Conservation (phyloP, 2,113 vertebrate genomes). For the Otis tarda region DNA sequence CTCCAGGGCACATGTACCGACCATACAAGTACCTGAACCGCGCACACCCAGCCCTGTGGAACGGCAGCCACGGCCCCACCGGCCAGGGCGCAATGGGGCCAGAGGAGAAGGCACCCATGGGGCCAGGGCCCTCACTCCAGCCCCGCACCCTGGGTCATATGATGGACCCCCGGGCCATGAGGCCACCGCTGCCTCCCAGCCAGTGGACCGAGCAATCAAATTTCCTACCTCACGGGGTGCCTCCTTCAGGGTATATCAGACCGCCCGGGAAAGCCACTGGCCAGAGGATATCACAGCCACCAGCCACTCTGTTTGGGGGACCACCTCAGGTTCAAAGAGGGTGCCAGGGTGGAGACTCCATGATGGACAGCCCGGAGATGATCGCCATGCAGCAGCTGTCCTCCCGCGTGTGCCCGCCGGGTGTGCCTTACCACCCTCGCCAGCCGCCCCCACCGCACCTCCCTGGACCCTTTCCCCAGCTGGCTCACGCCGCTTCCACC, state of each 20-base stretch:
- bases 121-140: constrained; percentile 64
- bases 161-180: constrained; percentile 79
- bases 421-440: constrained; percentile 76
- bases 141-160: constrained; percentile 70
- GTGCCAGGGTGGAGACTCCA: constrained; percentile 84
- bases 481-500: constrained; percentile 69
- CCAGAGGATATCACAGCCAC: constrained; percentile 63
- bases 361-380: constrained; percentile 99
- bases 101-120: constrained; percentile 65
- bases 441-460: constrained; percentile 70
- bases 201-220: constrained; percentile 87
- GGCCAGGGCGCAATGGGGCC: constrained; percentile 67
- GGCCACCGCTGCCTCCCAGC: constrained; percentile 77
- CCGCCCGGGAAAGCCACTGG: constrained; percentile 71
- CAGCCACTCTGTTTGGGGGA: constrained; percentile 58
- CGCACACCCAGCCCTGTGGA: constrained; percentile 79
- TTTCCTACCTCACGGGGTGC: constrained; percentile 81
- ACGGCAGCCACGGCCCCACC: constrained; percentile 76
- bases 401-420: constrained; percentile 86
- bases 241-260: constrained; percentile 78
- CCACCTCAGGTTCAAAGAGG: constrained; percentile 77
- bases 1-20: constrained; percentile 76
- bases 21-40: constrained; percentile 83
- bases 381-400: constrained; percentile 97
- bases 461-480: constrained; percentile 76